A percentile compares a stretch with the other conserved stretches of the same genome.
Evolutionary conservation across 2,888 invertebrate species (phyloP).

Genomic region (Nomada flava): DNA sequence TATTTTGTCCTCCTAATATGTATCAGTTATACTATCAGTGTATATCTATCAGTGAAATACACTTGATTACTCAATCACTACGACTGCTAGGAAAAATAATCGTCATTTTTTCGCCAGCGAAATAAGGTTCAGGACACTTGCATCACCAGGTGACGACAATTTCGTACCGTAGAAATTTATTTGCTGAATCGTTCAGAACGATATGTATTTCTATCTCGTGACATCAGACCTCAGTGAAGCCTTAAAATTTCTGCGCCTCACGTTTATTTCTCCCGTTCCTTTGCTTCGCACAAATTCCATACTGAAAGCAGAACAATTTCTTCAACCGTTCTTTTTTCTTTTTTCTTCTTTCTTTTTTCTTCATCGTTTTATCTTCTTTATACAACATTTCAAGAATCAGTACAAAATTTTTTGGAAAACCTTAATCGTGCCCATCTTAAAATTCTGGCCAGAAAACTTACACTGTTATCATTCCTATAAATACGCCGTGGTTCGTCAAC

Average conservation of each 20-base stretch:
- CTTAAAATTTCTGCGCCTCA: neutral
- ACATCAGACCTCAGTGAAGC: slow-evolving; percentile 23
- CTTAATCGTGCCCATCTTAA: too few relatives aligned
- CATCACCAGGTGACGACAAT: slow-evolving; percentile 5
- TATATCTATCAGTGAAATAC: too few relatives aligned
- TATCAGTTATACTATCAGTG: too few relatives aligned
- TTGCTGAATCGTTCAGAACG: neutral
- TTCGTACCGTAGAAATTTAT: slow-evolving; percentile 9
- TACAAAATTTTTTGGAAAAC: too few relatives aligned
- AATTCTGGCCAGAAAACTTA: too few relatives aligned
- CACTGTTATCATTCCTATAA: neutral
- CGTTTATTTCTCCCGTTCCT: neutral
- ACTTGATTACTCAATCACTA: too few relatives aligned
- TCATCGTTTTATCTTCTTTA: neutral
- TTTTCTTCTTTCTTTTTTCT: neutral
- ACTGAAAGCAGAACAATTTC: neutral
- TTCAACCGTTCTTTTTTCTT: neutral
- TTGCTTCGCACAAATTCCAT: too few relatives aligned
- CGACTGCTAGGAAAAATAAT: too few relatives aligned
- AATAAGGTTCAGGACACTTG: neutral
- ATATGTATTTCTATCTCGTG: slow-evolving; percentile 15
- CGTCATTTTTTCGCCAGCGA: too few relatives aligned
- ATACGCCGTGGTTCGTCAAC: neutral
- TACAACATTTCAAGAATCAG: too few relatives aligned
- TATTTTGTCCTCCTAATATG: too few relatives aligned